A percentile compares a stretch with the other conserved stretches of the same genome.
Evolutionary conservation across 2,888 invertebrate genomes (phyloP).

Genomic region (Pyrgus malvae): DNA sequence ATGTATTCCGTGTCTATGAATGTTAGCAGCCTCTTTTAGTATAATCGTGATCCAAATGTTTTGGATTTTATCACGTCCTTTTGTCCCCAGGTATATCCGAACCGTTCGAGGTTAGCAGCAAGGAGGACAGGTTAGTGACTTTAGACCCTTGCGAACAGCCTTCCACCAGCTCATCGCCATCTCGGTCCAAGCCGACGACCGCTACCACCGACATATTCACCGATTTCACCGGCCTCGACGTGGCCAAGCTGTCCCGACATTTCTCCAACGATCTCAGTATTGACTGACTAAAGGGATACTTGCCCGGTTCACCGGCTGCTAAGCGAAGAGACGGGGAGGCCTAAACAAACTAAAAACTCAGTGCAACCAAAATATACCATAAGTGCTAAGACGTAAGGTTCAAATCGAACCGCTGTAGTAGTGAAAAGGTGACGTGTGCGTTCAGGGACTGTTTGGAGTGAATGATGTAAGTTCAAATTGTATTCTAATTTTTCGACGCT

Average conservation of each 20-base stretch:
- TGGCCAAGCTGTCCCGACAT: constrained; percentile 71
- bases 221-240: constrained; percentile 73
- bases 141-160: constrained; percentile 53
- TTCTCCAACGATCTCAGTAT: constrained; percentile 76
- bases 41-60: no score
- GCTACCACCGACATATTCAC: constrained; percentile 69
- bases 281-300: constrained; percentile 76
- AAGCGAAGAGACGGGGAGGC: constrained; percentile 38
- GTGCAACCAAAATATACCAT: background rate
- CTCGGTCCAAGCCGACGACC: constrained; percentile 48
- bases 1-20: no score
- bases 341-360: background rate
- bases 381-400: background rate
- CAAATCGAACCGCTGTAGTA: background rate
- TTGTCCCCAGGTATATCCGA: constrained; percentile 69
- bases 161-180: constrained; percentile 50
- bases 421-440: background rate
- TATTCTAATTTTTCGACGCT: no score
- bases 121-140: constrained; percentile 57
- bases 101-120: constrained; percentile 73
- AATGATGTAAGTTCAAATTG: background rate
- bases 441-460: no score
- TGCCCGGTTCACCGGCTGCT: constrained; percentile 67
- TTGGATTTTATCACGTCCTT: no score
- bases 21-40: no score